Conservation (phyloP, 1,140 invertebrate species). For the Diorhabda elongata region DNA sequence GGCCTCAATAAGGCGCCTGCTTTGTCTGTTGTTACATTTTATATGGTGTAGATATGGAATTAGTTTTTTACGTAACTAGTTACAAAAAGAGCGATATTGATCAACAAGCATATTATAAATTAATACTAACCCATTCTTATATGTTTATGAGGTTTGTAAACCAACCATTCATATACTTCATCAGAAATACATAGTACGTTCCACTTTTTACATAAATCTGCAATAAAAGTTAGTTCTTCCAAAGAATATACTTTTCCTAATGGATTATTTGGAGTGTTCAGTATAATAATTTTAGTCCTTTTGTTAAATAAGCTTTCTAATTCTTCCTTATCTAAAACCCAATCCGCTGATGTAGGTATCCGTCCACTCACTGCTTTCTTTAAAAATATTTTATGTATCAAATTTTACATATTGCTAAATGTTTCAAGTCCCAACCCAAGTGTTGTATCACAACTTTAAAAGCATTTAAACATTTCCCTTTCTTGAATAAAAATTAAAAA, state of each 20-base stretch:
- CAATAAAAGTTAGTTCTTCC: constrained; percentile 74
- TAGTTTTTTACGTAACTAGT: not conserved
- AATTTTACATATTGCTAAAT: not conserved
- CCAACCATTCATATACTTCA: constrained; percentile 98
- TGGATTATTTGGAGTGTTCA: constrained; percentile 97
- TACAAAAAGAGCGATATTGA: not conserved
- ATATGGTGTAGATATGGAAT: not conserved
- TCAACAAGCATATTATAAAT: not conserved
- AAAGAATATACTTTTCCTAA: constrained; percentile 83
- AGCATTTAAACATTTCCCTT: not conserved
- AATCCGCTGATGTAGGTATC: constrained; percentile 69
- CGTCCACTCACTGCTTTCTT: constrained; percentile 23
- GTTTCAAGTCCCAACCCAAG: not conserved
- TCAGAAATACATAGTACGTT: constrained; percentile 89
- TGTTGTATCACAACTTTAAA: not conserved
- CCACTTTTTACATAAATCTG: constrained; percentile 85
- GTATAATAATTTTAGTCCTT: constrained; percentile 91
- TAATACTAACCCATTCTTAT: constrained; percentile 42
- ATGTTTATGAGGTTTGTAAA: constrained; percentile 82
- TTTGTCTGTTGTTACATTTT: not conserved
- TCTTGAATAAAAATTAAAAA: not conserved
- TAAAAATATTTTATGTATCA: constrained; percentile 10
- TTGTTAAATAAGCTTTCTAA: constrained; percentile 77
- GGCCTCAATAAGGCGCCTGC: no score
- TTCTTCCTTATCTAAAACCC: constrained; percentile 82